These are phyloP conservation scores for Eristalis arbustorum DNA, from an alignment of 2,888 invertebrate species.

Conservation along the genomic window DNA sequence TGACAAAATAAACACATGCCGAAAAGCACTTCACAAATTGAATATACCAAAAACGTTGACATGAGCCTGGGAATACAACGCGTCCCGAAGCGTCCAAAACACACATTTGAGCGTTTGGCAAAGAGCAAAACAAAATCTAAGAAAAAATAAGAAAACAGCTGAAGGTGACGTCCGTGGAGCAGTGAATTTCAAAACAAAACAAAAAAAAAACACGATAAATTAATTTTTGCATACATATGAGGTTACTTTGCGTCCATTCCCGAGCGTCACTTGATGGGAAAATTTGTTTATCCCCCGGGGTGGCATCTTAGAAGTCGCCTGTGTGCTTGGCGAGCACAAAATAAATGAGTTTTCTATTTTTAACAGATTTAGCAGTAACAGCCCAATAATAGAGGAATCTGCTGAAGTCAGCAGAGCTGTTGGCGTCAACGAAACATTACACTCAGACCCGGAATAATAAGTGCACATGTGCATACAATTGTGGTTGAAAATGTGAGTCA, in stretches of 20 bases:
- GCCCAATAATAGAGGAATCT: background rate
- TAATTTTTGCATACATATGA: background rate
- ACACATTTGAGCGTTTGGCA: too few species aligned
- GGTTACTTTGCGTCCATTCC: background rate
- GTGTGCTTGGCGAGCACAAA: background rate
- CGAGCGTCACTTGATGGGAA: background rate
- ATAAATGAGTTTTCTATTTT: constrained; percentile 36
- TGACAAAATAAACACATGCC: background rate
- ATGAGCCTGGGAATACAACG: background rate
- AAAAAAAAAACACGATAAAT: background rate
- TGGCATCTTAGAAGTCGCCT: constrained; percentile 2
- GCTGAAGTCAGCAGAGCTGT: constrained; percentile 15
- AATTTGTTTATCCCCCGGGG: background rate
- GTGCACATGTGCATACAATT: background rate
- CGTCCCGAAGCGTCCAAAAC: background rate
- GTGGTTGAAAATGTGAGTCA: background rate
- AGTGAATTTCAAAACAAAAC: background rate
- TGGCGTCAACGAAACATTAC: constrained; percentile 17
- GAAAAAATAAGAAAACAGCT: background rate
- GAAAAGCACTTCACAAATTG: constrained; percentile 2
- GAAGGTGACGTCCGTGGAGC: background rate
- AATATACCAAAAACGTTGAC: background rate
- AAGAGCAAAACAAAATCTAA: background rate
- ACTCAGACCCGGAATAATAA: background rate
- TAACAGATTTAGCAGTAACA: constrained; percentile 8